A percentile compares a stretch with the other conserved stretches of the same genome.
These are phyloP conservation scores for Bembecia ichneumoniformis DNA, from an alignment of 2,888 invertebrate species.

Conservation along the genomic window DNA sequence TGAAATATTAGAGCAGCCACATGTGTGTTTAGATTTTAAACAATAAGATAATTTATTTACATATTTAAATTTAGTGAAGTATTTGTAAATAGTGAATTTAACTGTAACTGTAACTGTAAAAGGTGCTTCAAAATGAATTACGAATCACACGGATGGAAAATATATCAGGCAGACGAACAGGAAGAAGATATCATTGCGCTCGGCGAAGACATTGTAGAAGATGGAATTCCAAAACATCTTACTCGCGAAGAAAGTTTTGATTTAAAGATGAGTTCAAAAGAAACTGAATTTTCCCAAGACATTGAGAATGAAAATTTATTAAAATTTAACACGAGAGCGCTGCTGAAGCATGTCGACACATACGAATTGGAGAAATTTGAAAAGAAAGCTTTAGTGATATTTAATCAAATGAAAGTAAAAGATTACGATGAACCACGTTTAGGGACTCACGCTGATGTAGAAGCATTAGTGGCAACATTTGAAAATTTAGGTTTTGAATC, in stretches of 20 bases:
- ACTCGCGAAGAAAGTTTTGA: background rate
- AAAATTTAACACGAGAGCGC: constrained; percentile 21
- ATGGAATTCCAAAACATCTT: background rate
- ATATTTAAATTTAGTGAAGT: no score
- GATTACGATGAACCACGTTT: constrained; percentile 28
- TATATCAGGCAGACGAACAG: background rate
- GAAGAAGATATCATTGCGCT: background rate
- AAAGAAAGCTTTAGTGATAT: constrained; percentile 45
- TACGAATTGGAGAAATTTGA: constrained; percentile 48
- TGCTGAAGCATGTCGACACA: constrained; percentile 31
- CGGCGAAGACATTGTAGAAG: no score
- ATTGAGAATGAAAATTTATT: background rate
- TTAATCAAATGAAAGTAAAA: constrained; percentile 38
- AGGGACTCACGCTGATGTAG: constrained; percentile 44
- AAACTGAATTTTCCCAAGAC: background rate
- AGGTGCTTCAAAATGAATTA: no score
- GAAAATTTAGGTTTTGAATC: constrained; percentile 38
- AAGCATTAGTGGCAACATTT: constrained; percentile 33
- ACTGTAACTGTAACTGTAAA: no score
- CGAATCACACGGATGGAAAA: no score
- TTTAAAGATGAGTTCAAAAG: background rate
- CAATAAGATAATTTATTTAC: no score
- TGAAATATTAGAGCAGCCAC: no score
- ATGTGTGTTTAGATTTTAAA: no score
- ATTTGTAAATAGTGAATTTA: no score